phyloP scores from a whole-genome alignment of 1,140 invertebrate genomes.

The Teleopsis dalmanni region DNA sequence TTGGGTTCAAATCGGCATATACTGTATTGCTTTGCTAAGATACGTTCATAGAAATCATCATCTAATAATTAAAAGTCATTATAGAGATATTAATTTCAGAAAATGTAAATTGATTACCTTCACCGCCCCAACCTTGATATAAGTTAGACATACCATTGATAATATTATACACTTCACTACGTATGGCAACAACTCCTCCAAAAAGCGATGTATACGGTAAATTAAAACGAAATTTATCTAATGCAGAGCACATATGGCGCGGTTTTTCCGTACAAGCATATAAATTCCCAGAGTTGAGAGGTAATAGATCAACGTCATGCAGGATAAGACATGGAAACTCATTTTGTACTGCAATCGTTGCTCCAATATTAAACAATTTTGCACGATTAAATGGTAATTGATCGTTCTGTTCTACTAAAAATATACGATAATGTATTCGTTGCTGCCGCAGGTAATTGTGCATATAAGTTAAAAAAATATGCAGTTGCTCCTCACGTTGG shows the following conservation, averaged over 20 bases:
- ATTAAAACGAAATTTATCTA: constrained; percentile 81
- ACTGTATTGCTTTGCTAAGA: constrained; percentile 49
- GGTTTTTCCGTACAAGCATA: constrained; percentile 85
- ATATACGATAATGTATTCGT: constrained; percentile 72
- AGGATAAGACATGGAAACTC: constrained; percentile 85
- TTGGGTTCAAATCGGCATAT: constrained; percentile 64
- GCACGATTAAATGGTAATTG: constrained; percentile 82
- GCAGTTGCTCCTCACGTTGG: constrained; percentile 71
- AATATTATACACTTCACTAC: constrained; percentile 59
- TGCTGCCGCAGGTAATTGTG: constrained; percentile 85
- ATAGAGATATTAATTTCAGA: too few relatives aligned
- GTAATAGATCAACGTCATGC: constrained; percentile 92
- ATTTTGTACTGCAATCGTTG: constrained; percentile 61
- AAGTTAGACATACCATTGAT: constrained; percentile 84
- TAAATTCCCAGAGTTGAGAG: constrained; percentile 79
- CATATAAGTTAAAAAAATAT: constrained; percentile 76
- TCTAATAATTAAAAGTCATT: too few relatives aligned
- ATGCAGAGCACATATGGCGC: constrained; percentile 85
- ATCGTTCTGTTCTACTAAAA: constrained; percentile 81
- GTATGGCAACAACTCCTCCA: constrained; percentile 69
- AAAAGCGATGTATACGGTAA: constrained; percentile 66
- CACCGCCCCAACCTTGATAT: constrained; percentile 82
- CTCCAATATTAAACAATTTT: constrained; percentile 89
- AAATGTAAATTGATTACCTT: too few relatives aligned
- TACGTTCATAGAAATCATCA: constrained; percentile 73